Evolutionary conservation across 2,797 vertebrate genomes (phyloP).

Genomic region (Botia almorhae): DNA sequence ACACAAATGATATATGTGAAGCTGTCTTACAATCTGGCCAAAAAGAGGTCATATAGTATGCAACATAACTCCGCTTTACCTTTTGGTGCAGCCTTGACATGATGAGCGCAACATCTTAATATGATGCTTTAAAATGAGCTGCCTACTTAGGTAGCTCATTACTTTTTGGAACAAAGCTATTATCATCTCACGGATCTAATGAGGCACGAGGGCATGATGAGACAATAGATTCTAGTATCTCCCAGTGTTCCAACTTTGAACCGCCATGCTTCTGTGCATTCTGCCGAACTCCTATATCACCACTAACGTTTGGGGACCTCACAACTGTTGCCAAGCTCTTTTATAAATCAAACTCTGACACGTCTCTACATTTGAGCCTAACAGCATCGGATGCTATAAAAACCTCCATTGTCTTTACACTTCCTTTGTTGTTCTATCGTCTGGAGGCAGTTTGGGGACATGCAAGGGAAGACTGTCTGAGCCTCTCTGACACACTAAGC

Average conservation of each 20-base stretch:
- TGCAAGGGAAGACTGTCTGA: conserved; percentile 42
- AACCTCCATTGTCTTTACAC: conserved; percentile 52
- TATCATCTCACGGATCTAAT: conserved; percentile 16
- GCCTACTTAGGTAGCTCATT: background rate
- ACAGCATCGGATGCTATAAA: conserved; percentile 47
- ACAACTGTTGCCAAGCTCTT: conserved; percentile 16
- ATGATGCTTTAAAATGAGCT: no score
- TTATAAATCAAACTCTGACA: conserved; percentile 35
- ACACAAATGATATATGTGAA: no score
- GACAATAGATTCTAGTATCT: background rate
- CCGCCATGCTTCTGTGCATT: background rate
- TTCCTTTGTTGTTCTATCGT: conserved; percentile 57
- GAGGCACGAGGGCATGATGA: background rate
- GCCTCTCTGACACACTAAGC: conserved; percentile 36
- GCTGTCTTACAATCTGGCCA: no score
- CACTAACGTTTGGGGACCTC: conserved; percentile 18
- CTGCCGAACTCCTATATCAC: conserved; percentile 21
- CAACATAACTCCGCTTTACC: no score
- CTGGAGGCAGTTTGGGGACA: conserved; percentile 50
- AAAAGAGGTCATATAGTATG: no score
- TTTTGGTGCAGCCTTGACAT: no score
- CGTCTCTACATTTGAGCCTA: conserved; percentile 28
- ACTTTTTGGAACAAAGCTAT: conserved; percentile 22
- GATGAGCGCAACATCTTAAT: background rate
- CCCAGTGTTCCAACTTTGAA: conserved; percentile 8